Conservation (phyloP, 2,888 invertebrate species). For the Trichopria drosophilae region DNA sequence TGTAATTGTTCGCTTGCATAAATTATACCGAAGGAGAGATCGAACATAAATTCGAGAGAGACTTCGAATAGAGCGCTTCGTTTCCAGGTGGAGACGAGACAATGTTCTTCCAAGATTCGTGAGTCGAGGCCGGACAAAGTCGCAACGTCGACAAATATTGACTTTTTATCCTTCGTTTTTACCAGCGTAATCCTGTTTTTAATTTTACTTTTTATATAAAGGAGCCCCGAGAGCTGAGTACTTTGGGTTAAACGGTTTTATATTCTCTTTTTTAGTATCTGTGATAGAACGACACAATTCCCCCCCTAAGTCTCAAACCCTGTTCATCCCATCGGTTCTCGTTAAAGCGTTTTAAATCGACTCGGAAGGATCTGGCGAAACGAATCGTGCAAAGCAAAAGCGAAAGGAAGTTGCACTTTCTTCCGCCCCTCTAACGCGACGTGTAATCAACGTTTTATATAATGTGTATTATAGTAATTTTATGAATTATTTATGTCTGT, state of each 20-base stretch:
- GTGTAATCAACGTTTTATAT: slow-evolving; percentile 49
- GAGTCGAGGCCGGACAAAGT: slow-evolving; percentile 24
- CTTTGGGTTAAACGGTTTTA: slow-evolving; percentile 19
- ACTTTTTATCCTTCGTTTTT: slow-evolving; percentile 16
- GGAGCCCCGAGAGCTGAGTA: slow-evolving; percentile 19
- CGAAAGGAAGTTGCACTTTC: slow-evolving; percentile 9
- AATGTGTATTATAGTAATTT: slow-evolving; percentile 56
- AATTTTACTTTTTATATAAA: no score
- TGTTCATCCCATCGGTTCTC: no score
- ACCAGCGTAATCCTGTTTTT: no score
- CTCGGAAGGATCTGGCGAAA: no score
- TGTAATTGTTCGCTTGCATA: slow-evolving; percentile 26
- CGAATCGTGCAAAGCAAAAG: slow-evolving; percentile 20
- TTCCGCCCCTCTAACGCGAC: slow-evolving; percentile 20
- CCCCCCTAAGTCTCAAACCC: no score
- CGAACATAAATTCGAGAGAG: slow-evolving; percentile 1
- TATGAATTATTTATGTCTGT: slow-evolving; percentile 55
- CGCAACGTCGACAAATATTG: slow-evolving; percentile 7
- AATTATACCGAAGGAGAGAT: slow-evolving; percentile 22
- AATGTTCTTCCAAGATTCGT: slow-evolving; percentile 27
- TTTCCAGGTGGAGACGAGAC: slow-evolving; percentile 10
- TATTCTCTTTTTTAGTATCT: slow-evolving; percentile 27
- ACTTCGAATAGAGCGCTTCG: slow-evolving; percentile 4
- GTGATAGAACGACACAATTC: slow-evolving; percentile 29
- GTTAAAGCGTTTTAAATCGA: no score